Conservation (phyloP, 2,888 invertebrate genomes). For the Nomada hirtipes region DNA sequence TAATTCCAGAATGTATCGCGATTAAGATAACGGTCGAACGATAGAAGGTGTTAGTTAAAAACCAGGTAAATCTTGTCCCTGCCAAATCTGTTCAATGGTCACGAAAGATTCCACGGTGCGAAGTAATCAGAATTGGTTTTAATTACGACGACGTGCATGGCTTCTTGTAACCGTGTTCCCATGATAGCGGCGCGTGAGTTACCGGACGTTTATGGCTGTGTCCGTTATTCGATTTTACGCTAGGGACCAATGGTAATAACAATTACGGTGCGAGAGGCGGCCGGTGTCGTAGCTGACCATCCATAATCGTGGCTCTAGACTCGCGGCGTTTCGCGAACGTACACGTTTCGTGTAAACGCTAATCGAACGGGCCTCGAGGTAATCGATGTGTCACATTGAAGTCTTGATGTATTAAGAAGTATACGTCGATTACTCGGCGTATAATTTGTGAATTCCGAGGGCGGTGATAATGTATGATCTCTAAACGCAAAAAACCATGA, state of each 20-base stretch:
- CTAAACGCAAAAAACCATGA: too few relatives aligned
- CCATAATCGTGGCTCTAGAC: slow-evolving; percentile 25
- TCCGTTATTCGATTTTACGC: slow-evolving; percentile 71
- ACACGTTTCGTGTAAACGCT: not conserved
- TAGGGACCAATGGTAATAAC: slow-evolving; percentile 58
- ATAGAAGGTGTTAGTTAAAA: not conserved
- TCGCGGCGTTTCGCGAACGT: not conserved
- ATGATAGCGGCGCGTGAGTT: slow-evolving; percentile 60
- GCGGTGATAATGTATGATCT: not conserved
- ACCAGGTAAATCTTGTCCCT: not conserved
- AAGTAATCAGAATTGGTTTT: slow-evolving; percentile 62
- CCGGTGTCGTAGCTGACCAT: slow-evolving; percentile 50
- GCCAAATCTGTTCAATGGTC: not conserved
- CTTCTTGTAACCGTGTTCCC: slow-evolving; percentile 39
- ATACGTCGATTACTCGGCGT: not conserved
- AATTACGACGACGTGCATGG: slow-evolving; percentile 65
- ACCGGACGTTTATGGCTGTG: slow-evolving; percentile 66
- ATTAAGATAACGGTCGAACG: not conserved
- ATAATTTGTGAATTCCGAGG: slow-evolving; percentile 14
- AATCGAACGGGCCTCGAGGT: slow-evolving; percentile 1
- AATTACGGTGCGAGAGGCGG: slow-evolving; percentile 46
- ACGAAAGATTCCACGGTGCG: slow-evolving; percentile 18
- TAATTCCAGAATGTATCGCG: too few relatives aligned
- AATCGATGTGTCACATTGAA: slow-evolving; percentile 10
- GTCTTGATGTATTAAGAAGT: not conserved